Evolutionary conservation across 1,140 invertebrate species (phyloP), one percentile per base, ranked within the genome.

Genomic region (Cydia splendana): DNA sequence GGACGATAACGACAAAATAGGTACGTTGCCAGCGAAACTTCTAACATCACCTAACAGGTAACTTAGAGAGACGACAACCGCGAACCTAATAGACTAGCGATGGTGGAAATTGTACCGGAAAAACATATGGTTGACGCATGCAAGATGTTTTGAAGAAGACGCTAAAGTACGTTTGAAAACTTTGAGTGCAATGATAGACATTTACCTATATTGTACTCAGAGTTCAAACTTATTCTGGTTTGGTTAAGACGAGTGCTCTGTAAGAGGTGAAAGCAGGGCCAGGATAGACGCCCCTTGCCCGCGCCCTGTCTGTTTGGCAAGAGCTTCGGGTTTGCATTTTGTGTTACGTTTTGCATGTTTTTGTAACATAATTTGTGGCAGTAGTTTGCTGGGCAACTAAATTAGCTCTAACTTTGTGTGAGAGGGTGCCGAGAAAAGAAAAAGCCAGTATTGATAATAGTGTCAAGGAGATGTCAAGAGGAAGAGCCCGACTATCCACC

Each of bases 271-370:
- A 62, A 10, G 9, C 57, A 24, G 57, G 20, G 10, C 20, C 57
- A 24, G 67, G 67, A 71, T 42, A 71, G 30, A 18, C 67, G n/a
- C 28, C 67, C 67, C 67, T 71, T 42, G 67, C 67, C 38, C 67
- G 65, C 24, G 45, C 20, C 51, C 62, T 75, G 71, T 65, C 69
- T 65, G 76, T 51, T 69, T 77, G 30, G 51, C 67, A 71, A 71
- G 67, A 71, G 67, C 67, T 71, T 38, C 30, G 67, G n/a, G 30
- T 38, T 38, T 71, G 15, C 67, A 69, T 69, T 69, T 69, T 69
- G 24, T 67, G 65, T 69, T 34, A 69, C 65, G 65, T 69, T 69
- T 69, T 38, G 65, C 65, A 69, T 62, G 65, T 69, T 69, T 69
- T 69, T 30, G 65, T 71, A 71, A 18, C 67, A 38, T 38, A 38